Evolutionary conservation across 2,888 invertebrate genomes (phyloP), one percentile per base, ranked within the genome.

Genomic region (Strigamia transsilvanica): DNA sequence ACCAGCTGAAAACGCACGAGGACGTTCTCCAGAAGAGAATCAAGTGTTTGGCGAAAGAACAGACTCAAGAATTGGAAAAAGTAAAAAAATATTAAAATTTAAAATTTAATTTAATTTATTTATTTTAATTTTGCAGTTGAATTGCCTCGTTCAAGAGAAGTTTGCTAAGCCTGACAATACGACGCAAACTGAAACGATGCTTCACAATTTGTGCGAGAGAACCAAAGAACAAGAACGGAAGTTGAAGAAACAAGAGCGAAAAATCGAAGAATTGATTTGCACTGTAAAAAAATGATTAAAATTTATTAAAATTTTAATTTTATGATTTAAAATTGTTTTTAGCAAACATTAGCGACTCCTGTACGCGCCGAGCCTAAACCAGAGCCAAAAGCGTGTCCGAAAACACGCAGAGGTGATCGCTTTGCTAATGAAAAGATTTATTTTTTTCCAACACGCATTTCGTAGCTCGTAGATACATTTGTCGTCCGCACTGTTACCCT

Each of bases 1-100:
- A 56, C 13, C 51, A 21, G 34, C 32, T 80, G n/a, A 80, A 61
- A 56, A 34, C 46, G 23, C 80, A 80, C n/a, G 80, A 80, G 27
- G 23, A 56, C 15, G 4, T 13, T 46, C 10, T 80, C 0, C 80
- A 80, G 10, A 51, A 80, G 18, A 61, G 51, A 56, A 51, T 80
- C 0, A 80, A 80, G 23, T 38, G 27, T 56, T 51, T 80, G 32
- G 23, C 27, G 0, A 80, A 61, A 56, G 61, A 51, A 27, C 80
- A 80, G 61, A 80, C 46, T 80, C 32, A 80, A 27, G 61, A 80
- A 23, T 27, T 80, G 46, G 80, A 38, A 80, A 80, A 80, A n/a
- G 80, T 80, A 61, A 80, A 80, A 2, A 23, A 80, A 56, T n/a
- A 32, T 27, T 18, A n/a, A 2, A 9, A 38, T 5, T 38, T n/a